Conservation (phyloP, 2,113 vertebrate genomes). For the Lagopus muta region DNA sequence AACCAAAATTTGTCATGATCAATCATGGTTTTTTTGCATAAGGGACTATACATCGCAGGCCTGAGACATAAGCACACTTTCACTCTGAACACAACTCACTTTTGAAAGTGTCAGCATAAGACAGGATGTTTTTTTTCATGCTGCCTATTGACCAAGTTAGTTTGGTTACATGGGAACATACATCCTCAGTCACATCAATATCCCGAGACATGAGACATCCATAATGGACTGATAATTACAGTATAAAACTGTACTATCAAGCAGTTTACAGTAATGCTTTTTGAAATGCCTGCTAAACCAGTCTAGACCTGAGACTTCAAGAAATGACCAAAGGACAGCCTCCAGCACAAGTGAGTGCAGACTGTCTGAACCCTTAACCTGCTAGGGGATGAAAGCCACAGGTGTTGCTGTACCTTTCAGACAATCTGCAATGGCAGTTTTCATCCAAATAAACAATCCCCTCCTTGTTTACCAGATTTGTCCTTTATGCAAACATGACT, state of each 20-base stretch:
- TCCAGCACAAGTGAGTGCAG: background rate
- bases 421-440: background rate
- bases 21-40: background rate
- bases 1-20: background rate
- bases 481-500: background rate
- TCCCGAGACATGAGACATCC: background rate
- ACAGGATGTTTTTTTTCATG: background rate
- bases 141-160: background rate
- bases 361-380: background rate
- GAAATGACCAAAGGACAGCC: background rate
- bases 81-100: slow-evolving; percentile 9
- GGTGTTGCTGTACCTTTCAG: fast-evolving
- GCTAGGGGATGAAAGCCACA: background rate
- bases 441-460: background rate
- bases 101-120: slow-evolving; percentile 5
- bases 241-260: background rate
- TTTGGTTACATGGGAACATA: background rate
- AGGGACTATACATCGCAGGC: background rate
- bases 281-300: background rate
- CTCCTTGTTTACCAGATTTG: background rate
- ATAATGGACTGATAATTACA: background rate
- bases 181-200: background rate
- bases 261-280: background rate
- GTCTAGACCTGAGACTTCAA: background rate
- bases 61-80: background rate